A percentile compares a stretch with the other conserved stretches of the same genome.
Conservation (phyloP, 2,113 vertebrate genomes). For the Anarhynchus alexandrinus region DNA sequence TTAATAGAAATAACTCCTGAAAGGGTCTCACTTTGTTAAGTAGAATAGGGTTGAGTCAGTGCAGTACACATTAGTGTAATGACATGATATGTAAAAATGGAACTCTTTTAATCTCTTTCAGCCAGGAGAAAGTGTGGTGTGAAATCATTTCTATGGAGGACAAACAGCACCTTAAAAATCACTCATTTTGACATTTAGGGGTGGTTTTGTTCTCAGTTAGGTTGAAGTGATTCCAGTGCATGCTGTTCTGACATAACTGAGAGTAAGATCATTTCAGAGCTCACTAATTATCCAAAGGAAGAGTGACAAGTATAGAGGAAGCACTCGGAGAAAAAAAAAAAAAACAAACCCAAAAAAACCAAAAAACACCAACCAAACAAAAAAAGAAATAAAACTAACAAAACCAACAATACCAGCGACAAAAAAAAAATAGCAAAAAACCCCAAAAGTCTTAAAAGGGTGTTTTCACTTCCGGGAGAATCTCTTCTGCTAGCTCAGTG, state of each 20-base stretch:
- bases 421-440: background rate
- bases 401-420: background rate
- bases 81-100: background rate
- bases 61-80: background rate
- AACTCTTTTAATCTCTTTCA: background rate
- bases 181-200: background rate
- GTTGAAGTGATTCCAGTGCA: background rate
- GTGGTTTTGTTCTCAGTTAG: background rate
- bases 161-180: background rate
- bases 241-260: background rate
- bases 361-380: background rate
- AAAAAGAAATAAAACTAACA: background rate
- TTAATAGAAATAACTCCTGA: constrained; percentile 5
- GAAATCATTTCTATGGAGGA: background rate
- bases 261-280: background rate
- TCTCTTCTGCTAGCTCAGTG: background rate
- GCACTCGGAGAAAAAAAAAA: background rate
- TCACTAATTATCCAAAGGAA: background rate
- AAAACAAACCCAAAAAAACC: background rate
- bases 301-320: background rate
- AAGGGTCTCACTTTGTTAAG: background rate
- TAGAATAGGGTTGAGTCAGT: background rate
- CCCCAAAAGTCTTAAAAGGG: background rate
- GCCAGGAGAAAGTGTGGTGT: background rate
- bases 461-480: background rate